Evolutionary conservation across 2,888 invertebrate genomes (phyloP).

Genomic region (Cantharis lateralis): DNA sequence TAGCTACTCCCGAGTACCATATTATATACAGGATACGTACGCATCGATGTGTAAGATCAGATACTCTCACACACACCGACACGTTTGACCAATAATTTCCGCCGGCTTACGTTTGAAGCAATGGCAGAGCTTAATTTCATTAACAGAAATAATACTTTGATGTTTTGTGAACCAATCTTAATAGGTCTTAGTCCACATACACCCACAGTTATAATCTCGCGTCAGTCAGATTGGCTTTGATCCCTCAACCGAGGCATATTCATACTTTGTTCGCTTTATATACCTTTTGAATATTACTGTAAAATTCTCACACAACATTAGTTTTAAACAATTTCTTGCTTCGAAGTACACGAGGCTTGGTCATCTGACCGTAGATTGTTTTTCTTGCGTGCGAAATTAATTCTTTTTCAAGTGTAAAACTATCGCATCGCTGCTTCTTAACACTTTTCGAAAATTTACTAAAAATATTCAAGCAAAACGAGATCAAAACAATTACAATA

Average conservation of each 20-base stretch:
- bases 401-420: constrained; percentile 17
- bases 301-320: constrained; percentile 26
- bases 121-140: constrained; percentile 35
- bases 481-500: constrained; percentile 16
- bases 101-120: constrained; percentile 36
- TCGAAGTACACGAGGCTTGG: constrained; percentile 25
- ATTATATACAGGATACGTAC: not conserved
- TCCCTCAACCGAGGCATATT: constrained; percentile 13
- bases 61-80: constrained; percentile 32
- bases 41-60: constrained; percentile 34
- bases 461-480: constrained; percentile 6
- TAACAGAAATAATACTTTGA: constrained; percentile 41
- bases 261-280: constrained; percentile 21
- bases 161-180: constrained; percentile 42
- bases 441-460: constrained; percentile 23
- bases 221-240: constrained; percentile 25
- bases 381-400: constrained; percentile 13
- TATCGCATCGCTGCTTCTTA: constrained; percentile 22
- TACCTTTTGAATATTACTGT: constrained; percentile 30
- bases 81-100: constrained; percentile 42
- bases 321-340: constrained; percentile 31
- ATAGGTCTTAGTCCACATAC: constrained; percentile 38
- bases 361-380: constrained; percentile 21
- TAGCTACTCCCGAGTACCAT: not conserved
- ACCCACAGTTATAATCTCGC: constrained; percentile 12